phyloP scores from a whole-genome alignment of 2,888 invertebrate species.

The Terebella lapidaria region DNA sequence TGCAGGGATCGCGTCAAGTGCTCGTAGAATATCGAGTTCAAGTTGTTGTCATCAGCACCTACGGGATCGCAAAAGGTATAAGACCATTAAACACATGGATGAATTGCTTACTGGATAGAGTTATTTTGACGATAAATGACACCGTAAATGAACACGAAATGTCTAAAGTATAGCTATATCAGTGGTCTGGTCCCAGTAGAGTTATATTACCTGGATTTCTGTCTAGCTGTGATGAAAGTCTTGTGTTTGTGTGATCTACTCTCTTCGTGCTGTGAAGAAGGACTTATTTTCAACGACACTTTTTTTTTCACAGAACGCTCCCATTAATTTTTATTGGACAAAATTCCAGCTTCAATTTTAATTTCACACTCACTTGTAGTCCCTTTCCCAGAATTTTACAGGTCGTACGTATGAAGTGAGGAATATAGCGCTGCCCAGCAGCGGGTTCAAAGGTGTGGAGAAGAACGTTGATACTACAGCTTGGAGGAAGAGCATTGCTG shows the following conservation, averaged over 20 bases:
- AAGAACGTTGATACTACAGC: constrained; percentile 86
- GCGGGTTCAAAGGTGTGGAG: constrained; percentile 93
- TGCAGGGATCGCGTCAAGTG: constrained; percentile 93
- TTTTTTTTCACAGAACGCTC: background rate
- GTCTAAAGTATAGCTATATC: too few species aligned
- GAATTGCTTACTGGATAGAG: too few species aligned
- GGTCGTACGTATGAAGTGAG: constrained; percentile 98
- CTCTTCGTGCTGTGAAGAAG: constrained; percentile 67
- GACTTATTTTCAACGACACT: background rate
- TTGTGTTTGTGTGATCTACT: constrained; percentile 94
- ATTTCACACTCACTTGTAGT: constrained; percentile 74
- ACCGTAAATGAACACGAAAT: too few species aligned
- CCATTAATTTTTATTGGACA: background rate
- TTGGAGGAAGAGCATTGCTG: constrained; percentile 94
- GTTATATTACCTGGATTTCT: constrained; percentile 72
- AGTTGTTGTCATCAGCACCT: constrained; percentile 84
- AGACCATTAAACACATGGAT: background rate
- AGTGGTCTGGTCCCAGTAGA: too few species aligned
- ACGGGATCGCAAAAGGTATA: background rate
- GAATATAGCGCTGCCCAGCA: constrained; percentile 96
- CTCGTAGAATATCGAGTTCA: constrained; percentile 99
- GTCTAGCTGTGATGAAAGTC: constrained; percentile 89
- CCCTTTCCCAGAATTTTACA: constrained; percentile 98
- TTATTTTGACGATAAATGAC: too few species aligned
- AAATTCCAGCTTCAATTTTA: too few species aligned